These are phyloP conservation scores for Orussus abietinus DNA, from an alignment of 1,140 invertebrate species.

Conservation along the genomic window DNA sequence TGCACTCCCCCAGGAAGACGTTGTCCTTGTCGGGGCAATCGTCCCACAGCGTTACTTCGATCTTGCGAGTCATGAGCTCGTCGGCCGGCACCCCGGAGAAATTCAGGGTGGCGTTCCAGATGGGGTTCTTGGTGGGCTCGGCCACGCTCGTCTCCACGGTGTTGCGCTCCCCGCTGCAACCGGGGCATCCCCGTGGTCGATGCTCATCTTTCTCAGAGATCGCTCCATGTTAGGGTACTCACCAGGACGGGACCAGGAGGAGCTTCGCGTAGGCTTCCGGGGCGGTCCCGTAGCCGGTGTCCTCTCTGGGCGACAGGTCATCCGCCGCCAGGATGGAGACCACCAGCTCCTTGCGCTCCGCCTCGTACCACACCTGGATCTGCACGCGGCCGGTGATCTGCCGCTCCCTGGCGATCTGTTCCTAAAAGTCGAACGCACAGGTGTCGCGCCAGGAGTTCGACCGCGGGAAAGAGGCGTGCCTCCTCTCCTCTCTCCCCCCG, in stretches of 20 bases:
- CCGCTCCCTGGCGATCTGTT: constrained; percentile 70
- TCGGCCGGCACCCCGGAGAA: constrained; percentile 74
- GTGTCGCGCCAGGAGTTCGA: too few species aligned
- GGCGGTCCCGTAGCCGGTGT: constrained; percentile 67
- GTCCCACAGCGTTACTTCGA: constrained; percentile 87
- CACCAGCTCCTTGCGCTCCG: constrained; percentile 74
- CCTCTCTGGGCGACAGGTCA: constrained; percentile 73
- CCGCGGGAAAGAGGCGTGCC: too few species aligned
- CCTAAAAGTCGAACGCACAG: constrained; percentile 51
- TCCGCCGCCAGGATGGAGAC: constrained; percentile 80
- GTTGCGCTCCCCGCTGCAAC: constrained; percentile 63
- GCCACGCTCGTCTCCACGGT: constrained; percentile 76
- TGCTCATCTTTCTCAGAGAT: too few species aligned
- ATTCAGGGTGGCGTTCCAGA: constrained; percentile 86
- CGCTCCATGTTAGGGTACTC: too few species aligned
- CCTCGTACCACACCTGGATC: constrained; percentile 82
- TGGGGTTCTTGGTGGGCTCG: constrained; percentile 77
- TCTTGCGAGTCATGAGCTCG: constrained; percentile 69
- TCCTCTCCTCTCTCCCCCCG: too few species aligned
- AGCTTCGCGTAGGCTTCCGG: constrained; percentile 82
- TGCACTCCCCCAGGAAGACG: constrained; percentile 79
- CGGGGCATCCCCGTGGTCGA: too few species aligned
- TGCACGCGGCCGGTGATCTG: constrained; percentile 74
- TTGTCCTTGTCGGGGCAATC: constrained; percentile 75
- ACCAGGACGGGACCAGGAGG: constrained; percentile 72